Conservation (phyloP, 1,140 invertebrate genomes). For the Hestina assimilis region DNA sequence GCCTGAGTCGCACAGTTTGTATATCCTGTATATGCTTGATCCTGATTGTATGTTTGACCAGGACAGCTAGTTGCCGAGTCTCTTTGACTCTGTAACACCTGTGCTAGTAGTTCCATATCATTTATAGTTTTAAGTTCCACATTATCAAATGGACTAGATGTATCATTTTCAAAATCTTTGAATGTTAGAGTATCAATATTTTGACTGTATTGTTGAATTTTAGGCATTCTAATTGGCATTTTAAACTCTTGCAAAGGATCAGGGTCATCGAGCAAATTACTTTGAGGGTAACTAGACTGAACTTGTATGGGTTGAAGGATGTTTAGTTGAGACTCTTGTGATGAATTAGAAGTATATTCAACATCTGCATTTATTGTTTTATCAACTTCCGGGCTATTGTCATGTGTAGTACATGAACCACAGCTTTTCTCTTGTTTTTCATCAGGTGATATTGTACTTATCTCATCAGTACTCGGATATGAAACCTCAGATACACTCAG, state of each 20-base stretch:
- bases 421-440: slow-evolving; percentile 62
- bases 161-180: slow-evolving; percentile 92
- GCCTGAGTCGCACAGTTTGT: slow-evolving; percentile 61
- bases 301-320: slow-evolving; percentile 70
- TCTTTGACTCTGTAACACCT: slow-evolving; percentile 78
- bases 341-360: slow-evolving; percentile 33
- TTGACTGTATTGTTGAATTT: slow-evolving; percentile 52
- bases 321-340: slow-evolving; percentile 48
- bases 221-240: slow-evolving; percentile 53
- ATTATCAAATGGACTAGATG: slow-evolving; percentile 94
- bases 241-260: slow-evolving; percentile 68
- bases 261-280: slow-evolving; percentile 69
- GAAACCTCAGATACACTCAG: slow-evolving; percentile 79
- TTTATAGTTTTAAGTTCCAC: slow-evolving; percentile 94
- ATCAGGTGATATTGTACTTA: slow-evolving; percentile 77
- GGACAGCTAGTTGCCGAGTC: slow-evolving; percentile 48
- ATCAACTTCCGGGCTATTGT: slow-evolving; percentile 40
- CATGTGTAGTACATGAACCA: slow-evolving; percentile 48
- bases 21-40: slow-evolving; percentile 44
- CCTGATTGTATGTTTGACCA: slow-evolving; percentile 37
- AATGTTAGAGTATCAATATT: slow-evolving; percentile 80
- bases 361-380: slow-evolving; percentile 35
- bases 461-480: slow-evolving; percentile 78
- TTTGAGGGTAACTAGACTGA: slow-evolving; percentile 50
- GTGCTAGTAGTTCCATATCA: slow-evolving; percentile 91